These are phyloP conservation scores for Trissolcus basalis DNA, from an alignment of 1,140 invertebrate genomes.

Conservation along the genomic window DNA sequence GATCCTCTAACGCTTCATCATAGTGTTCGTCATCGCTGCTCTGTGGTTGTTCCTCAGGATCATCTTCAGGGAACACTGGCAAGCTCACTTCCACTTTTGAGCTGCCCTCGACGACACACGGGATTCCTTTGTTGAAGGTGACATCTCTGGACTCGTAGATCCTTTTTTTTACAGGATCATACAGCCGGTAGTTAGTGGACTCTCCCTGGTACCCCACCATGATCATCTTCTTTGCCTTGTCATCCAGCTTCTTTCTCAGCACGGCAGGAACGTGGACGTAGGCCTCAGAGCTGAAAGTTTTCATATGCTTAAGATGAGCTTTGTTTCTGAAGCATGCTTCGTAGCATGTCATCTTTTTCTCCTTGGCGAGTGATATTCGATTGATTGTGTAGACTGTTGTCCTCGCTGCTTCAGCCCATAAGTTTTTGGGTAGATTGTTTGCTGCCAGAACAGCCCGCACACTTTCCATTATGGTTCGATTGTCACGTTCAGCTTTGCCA, in stretches of 20 bases:
- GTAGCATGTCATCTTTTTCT: constrained; percentile 5
- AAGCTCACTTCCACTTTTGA: too few relatives aligned
- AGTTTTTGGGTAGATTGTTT: constrained; percentile 61
- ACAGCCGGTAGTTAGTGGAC: constrained; percentile 16
- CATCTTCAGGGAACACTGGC: too few relatives aligned
- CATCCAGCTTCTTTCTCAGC: neutral
- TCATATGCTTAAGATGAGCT: constrained; percentile 7
- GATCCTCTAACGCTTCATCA: too few relatives aligned
- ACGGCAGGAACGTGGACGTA: constrained; percentile 19
- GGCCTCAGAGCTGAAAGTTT: constrained; percentile 12
- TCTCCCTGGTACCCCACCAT: constrained; percentile 18
- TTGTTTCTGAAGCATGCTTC: constrained; percentile 15
- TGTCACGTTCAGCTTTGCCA: constrained; percentile 68
- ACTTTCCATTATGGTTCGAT: constrained; percentile 69
- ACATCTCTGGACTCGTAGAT: too few relatives aligned
- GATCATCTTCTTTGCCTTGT: constrained; percentile 18
- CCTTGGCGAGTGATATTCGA: neutral
- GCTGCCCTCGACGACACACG: too few relatives aligned
- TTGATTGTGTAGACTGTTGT: constrained; percentile 56
- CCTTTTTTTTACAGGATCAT: too few relatives aligned
- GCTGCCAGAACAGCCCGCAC: constrained; percentile 68
- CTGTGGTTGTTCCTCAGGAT: too few relatives aligned
- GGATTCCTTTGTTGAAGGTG: too few relatives aligned
- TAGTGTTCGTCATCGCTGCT: too few relatives aligned
- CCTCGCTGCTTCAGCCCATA: constrained; percentile 74